Evolutionary conservation across 2,888 invertebrate genomes (phyloP).

Genomic region (Diplolepis rosae): DNA sequence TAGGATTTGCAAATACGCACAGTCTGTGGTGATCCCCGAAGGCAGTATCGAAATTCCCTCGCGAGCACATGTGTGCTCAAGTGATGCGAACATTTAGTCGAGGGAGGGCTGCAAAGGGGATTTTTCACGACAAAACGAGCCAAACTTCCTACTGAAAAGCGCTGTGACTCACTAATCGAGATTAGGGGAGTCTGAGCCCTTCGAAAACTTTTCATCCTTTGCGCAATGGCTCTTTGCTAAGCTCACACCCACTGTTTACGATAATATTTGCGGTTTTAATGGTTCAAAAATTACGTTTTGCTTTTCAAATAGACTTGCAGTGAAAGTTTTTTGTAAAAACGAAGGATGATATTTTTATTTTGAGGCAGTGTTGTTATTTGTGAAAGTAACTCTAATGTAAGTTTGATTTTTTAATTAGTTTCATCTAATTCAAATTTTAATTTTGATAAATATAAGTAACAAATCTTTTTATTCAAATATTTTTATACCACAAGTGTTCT

Average conservation of each 20-base stretch:
- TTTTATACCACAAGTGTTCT: too few species aligned
- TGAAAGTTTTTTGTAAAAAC: not conserved
- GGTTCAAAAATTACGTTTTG: not conserved
- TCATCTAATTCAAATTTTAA: too few species aligned
- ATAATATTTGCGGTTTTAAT: constrained; percentile 23
- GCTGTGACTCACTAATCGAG: constrained; percentile 24
- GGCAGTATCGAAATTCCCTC: constrained; percentile 64
- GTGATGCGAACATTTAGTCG: constrained; percentile 28
- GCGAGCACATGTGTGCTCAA: constrained; percentile 64
- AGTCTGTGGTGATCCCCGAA: constrained; percentile 32
- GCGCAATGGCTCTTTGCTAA: not conserved
- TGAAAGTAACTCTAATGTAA: too few species aligned
- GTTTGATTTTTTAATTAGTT: too few species aligned
- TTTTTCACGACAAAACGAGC: constrained; percentile 24
- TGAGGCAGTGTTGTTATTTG: too few species aligned
- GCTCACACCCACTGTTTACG: not conserved
- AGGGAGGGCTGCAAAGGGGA: constrained; percentile 14
- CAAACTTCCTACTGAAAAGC: constrained; percentile 26
- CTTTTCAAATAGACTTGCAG: not conserved
- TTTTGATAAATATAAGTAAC: too few species aligned
- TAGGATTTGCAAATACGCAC: constrained; percentile 52
- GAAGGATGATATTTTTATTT: not conserved
- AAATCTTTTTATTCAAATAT: too few species aligned
- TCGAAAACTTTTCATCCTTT: constrained; percentile 3
- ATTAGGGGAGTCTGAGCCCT: constrained; percentile 14